Conservation (phyloP, 2,888 invertebrate species). For the Ligdia adustata region DNA sequence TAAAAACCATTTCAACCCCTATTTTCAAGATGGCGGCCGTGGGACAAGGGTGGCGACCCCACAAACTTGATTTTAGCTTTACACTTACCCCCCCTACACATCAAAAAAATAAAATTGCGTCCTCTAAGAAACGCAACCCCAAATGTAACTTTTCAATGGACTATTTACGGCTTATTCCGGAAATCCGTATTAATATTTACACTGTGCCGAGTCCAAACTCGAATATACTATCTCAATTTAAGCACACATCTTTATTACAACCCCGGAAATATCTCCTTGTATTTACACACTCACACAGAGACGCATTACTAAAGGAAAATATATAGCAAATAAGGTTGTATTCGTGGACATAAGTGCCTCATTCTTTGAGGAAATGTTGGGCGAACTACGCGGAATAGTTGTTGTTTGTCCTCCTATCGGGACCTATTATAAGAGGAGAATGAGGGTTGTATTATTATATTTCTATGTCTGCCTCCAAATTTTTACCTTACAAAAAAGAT, state of each 20-base stretch:
- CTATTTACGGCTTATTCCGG: no score
- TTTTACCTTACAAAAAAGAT: no score
- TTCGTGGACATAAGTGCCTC: conserved; percentile 22
- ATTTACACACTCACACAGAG: conserved; percentile 6
- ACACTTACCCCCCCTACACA: no score
- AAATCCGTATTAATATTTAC: neutral
- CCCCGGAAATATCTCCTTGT: conserved; percentile 14
- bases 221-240: conserved; percentile 3
- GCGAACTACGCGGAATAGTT: conserved; percentile 13
- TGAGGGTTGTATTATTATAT: no score
- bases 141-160: no score
- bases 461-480: no score
- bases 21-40: no score
- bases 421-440: conserved; percentile 2
- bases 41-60: no score
- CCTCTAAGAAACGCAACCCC: no score
- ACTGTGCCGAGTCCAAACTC: conserved; percentile 2
- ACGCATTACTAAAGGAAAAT: conserved; percentile 2
- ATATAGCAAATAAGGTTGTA: conserved; percentile 13
- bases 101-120: no score
- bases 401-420: conserved; percentile 9
- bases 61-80: no score
- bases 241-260: conserved; percentile 7
- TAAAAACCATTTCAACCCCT: no score
- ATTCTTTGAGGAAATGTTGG: conserved; percentile 7